Evolutionary conservation across 2,888 invertebrate species (phyloP).

Genomic region (Tenthredo notha): DNA sequence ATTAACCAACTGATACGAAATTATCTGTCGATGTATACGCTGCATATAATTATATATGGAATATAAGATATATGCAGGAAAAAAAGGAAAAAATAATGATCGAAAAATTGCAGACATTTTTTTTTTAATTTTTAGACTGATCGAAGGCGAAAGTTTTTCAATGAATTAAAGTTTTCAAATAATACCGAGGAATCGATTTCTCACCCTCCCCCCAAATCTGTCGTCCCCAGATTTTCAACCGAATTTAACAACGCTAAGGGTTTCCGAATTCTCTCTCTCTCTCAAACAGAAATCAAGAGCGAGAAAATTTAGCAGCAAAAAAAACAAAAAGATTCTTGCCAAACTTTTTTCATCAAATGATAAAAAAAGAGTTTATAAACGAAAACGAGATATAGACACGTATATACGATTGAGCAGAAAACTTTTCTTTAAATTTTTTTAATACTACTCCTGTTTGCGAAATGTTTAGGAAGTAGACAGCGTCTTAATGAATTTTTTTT

Average conservation of each 20-base stretch:
- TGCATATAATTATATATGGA: neutral
- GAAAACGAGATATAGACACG: neutral
- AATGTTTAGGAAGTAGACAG: neutral
- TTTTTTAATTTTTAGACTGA: neutral
- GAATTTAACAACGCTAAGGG: neutral
- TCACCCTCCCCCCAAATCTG: neutral
- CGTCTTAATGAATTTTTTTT: neutral
- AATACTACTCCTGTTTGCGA: neutral
- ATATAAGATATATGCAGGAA: no score
- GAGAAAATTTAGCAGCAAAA: neutral
- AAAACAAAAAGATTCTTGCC: neutral
- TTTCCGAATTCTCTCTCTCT: neutral
- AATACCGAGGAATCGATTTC: neutral
- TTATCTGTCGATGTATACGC: neutral
- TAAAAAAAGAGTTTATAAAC: constrained; percentile 3
- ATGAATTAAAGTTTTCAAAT: neutral
- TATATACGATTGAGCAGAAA: neutral
- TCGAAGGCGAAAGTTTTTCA: neutral
- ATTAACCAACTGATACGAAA: neutral
- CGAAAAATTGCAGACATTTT: neutral
- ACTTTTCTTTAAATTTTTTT: no score
- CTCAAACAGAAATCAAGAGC: neutral
- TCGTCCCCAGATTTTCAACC: neutral
- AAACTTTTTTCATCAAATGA: neutral
- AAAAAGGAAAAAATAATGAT: no score